Evolutionary conservation across 1,140 invertebrate species (phyloP).

Genomic region (Notospermus geniculatus): DNA sequence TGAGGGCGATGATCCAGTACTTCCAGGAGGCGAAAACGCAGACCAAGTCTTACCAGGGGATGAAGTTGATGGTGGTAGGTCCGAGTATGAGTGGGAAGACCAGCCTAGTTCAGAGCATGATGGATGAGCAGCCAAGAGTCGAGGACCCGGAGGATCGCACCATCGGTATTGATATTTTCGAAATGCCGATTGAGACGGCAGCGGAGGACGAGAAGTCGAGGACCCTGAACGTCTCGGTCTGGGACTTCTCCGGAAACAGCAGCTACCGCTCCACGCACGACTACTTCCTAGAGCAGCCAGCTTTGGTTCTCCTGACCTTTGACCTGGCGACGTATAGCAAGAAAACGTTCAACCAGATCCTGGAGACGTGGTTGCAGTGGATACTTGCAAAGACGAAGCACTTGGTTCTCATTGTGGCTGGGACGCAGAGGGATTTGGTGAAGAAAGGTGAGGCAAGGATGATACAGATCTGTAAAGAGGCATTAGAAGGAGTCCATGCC

Average conservation of each 20-base stretch:
- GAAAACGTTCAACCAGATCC: slow-evolving; percentile 36
- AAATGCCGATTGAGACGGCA: slow-evolving; percentile 37
- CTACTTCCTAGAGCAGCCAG: slow-evolving; percentile 44
- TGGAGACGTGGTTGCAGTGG: slow-evolving; percentile 50
- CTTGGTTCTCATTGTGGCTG: slow-evolving; percentile 41
- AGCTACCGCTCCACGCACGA: slow-evolving; percentile 47
- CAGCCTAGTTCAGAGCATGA: slow-evolving; percentile 43
- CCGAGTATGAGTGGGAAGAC: slow-evolving; percentile 44
- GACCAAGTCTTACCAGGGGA: slow-evolving; percentile 30
- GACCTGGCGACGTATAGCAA: slow-evolving; percentile 43
- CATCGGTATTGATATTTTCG: slow-evolving; percentile 39
- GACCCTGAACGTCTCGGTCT: slow-evolving; percentile 39
- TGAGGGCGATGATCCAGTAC: slow-evolving; percentile 41
- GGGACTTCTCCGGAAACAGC: slow-evolving; percentile 47
- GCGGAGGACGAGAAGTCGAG: slow-evolving; percentile 14
- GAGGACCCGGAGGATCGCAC: slow-evolving; percentile 35
- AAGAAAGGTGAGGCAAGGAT: neutral
- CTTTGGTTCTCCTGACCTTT: slow-evolving; percentile 45
- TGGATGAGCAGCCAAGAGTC: slow-evolving; percentile 43
- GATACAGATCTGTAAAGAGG: slow-evolving; percentile 2
- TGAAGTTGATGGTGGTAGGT: slow-evolving; percentile 39
- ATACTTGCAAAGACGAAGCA: slow-evolving; percentile 49
- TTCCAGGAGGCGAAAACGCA: slow-evolving; percentile 43
- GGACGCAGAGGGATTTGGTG: slow-evolving; percentile 43
- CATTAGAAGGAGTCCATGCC: slow-evolving; percentile 3